Conservation (phyloP, 92 coral and sea anemone genomes). For the Zoanthus sociatus region DNA sequence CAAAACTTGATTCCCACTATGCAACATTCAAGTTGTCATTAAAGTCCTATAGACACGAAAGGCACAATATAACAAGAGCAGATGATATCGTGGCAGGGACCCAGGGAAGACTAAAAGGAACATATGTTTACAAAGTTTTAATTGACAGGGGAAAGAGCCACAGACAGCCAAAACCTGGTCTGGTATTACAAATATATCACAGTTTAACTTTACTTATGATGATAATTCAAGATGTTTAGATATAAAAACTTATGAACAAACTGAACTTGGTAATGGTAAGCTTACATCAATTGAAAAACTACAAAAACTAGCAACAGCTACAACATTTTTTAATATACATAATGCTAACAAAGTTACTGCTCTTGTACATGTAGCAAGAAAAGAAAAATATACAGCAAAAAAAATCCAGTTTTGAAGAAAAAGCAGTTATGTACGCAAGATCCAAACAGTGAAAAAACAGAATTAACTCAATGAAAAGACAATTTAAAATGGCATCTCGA, state of each 20-base stretch:
- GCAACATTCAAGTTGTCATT: too few species aligned
- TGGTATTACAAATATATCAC: slow-evolving; percentile 52
- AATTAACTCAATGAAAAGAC: neutral
- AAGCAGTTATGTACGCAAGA: neutral
- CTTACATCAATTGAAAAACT: neutral
- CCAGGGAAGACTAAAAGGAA: slow-evolving; percentile 46
- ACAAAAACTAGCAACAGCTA: neutral
- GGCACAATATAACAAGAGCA: neutral
- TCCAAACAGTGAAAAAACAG: neutral
- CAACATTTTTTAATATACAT: neutral
- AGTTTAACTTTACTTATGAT: slow-evolving; percentile 42
- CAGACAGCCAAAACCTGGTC: slow-evolving; percentile 50
- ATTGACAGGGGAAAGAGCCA: slow-evolving; percentile 52
- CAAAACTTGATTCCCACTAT: neutral
- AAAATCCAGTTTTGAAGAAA: neutral
- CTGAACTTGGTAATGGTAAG: neutral
- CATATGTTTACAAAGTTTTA: slow-evolving; percentile 46
- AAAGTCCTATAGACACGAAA: neutral
- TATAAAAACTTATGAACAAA: neutral
- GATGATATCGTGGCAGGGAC: slow-evolving; percentile 23
- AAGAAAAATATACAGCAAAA: slow-evolving; percentile 10
- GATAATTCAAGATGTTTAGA: neutral
- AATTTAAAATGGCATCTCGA: neutral
- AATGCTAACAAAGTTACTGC: neutral
- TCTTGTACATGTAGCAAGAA: neutral